These are phyloP conservation scores for Rhipidura dahli DNA, from an alignment of 2,113 vertebrate genomes.

Conservation along the genomic window DNA sequence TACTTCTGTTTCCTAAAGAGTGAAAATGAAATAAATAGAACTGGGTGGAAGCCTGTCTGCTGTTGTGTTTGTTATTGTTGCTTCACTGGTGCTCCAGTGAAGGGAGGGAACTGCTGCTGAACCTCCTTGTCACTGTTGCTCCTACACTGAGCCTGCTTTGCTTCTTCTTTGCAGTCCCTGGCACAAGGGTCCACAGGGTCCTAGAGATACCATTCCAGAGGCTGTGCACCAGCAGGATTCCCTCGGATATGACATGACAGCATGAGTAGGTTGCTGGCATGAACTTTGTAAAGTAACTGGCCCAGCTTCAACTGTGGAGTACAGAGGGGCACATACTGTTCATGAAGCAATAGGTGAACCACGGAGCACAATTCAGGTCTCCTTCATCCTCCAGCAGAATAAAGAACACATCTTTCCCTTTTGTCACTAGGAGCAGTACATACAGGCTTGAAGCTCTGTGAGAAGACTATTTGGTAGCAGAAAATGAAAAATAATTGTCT, in stretches of 20 bases:
- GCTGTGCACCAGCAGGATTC: neutral
- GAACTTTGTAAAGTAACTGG: neutral
- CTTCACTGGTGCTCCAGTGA: neutral
- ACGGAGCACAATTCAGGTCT: neutral
- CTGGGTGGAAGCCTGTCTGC: neutral
- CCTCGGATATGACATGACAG: neutral
- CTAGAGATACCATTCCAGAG: neutral
- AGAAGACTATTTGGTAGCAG: neutral
- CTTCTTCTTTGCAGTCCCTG: neutral
- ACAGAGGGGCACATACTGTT: neutral
- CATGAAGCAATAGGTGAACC: rapidly evolving
- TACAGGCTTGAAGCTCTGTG: neutral
- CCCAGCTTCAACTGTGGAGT: neutral
- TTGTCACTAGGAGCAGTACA: neutral
- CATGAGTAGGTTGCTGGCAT: neutral
- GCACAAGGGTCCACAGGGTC: neutral
- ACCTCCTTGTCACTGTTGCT: neutral
- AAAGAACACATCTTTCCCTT: neutral
- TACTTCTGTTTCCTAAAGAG: neutral
- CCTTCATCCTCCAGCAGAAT: neutral
- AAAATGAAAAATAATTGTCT: neutral
- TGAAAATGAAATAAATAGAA: neutral
- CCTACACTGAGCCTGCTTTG: neutral
- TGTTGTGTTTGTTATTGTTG: neutral
- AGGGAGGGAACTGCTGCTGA: neutral